Conservation (phyloP, 2,888 invertebrate genomes). For the Oscheius sp. region DNA sequence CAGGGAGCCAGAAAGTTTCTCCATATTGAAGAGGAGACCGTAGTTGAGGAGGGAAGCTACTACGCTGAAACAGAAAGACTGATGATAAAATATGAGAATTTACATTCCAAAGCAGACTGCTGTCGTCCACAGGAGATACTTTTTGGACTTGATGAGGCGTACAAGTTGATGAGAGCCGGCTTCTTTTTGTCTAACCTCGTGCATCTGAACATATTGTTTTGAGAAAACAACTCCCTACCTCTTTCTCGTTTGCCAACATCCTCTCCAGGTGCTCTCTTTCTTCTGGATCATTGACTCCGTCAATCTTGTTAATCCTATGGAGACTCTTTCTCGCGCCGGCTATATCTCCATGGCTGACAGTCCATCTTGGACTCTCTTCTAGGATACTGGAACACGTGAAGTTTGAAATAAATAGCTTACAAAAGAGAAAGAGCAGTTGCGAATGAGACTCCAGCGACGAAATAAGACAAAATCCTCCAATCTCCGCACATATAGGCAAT, state of each 20-base stretch:
- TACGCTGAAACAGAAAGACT: conserved; percentile 34
- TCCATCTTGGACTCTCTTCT: conserved; percentile 50
- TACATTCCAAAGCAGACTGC: conserved; percentile 44
- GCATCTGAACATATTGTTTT: not conserved
- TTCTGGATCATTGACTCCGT: conserved; percentile 18
- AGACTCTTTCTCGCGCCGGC: conserved; percentile 50
- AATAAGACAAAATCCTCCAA: conserved; percentile 33
- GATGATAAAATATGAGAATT: not conserved
- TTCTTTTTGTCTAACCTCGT: conserved; percentile 18
- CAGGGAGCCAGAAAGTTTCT: conserved; percentile 59
- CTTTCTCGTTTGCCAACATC: conserved; percentile 46
- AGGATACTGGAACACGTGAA: not conserved
- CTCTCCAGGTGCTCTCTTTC: conserved; percentile 36
- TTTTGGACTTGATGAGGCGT: conserved; percentile 19
- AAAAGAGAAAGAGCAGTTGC: conserved; percentile 1
- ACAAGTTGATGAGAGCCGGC: conserved; percentile 24
- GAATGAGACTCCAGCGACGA: conserved; percentile 6
- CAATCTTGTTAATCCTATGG: conserved; percentile 29
- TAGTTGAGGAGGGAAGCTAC: conserved; percentile 59
- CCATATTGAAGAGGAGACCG: conserved; percentile 66
- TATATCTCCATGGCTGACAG: conserved; percentile 59
- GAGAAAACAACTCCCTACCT: conserved; percentile 26
- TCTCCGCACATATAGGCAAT: conserved; percentile 26
- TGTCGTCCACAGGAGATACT: conserved; percentile 31
- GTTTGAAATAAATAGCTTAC: conserved; percentile 1